phyloP scores from a whole-genome alignment of 2,113 vertebrate species.

The Panthera uncia region DNA sequence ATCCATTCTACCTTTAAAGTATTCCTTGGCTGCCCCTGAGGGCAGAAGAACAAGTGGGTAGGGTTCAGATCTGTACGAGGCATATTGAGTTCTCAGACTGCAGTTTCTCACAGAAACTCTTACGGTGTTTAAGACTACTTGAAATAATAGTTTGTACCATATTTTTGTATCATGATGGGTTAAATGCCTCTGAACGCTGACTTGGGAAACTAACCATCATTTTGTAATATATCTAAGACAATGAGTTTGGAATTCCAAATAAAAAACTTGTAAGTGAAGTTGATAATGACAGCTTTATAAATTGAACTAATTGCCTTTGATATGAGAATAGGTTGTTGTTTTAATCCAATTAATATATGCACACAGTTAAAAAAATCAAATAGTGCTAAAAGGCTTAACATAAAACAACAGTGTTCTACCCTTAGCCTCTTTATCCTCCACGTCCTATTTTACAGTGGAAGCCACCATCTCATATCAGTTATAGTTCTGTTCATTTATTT shows the following conservation, averaged over 20 bases:
- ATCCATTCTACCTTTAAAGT: background rate
- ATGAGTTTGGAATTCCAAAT: conserved; percentile 42
- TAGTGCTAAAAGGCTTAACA: background rate
- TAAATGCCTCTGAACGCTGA: background rate
- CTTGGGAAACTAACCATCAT: background rate
- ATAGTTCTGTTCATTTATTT: background rate
- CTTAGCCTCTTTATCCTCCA: background rate
- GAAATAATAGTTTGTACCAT: background rate
- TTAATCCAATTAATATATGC: background rate
- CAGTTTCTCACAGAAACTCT: background rate
- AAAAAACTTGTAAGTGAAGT: conserved; percentile 35
- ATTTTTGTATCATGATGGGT: background rate
- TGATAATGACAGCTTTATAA: background rate
- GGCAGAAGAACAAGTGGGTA: background rate
- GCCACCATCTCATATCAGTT: background rate
- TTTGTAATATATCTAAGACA: conserved; percentile 21
- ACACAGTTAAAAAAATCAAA: background rate
- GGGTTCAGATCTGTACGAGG: background rate
- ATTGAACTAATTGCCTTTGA: background rate
- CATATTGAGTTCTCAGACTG: background rate
- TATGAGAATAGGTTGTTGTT: conserved; percentile 37
- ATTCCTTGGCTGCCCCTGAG: background rate
- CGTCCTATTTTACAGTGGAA: background rate
- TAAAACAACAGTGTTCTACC: background rate
- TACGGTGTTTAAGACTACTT: background rate